Percentiles rank a stretch among this genome's conserved stretches.
These are phyloP conservation scores for Eulithis prunata DNA, from an alignment of 2,888 invertebrate species.

Conservation along the genomic window DNA sequence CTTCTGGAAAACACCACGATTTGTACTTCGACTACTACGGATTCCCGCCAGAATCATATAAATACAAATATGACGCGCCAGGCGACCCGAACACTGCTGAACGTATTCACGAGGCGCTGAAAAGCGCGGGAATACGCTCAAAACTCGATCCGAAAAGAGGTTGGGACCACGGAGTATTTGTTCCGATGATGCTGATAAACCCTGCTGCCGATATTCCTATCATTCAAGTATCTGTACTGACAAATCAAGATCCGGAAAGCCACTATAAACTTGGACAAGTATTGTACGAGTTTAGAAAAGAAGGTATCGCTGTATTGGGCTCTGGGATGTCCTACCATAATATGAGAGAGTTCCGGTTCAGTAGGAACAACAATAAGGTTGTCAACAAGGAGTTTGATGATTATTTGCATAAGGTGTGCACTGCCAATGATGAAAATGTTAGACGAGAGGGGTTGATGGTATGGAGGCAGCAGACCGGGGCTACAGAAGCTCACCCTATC, in stretches of 20 bases:
- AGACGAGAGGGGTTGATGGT: conserved; percentile 57
- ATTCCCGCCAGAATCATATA: conserved; percentile 75
- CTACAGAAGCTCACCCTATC: conserved; percentile 70
- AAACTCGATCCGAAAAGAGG: conserved; percentile 71
- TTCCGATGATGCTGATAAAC: conserved; percentile 78
- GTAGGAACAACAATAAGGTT: conserved; percentile 51
- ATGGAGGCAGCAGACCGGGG: conserved; percentile 69
- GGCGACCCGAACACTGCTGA: conserved; percentile 70
- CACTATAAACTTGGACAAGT: conserved; percentile 72
- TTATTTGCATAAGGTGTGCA: conserved; percentile 67
- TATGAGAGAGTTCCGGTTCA: conserved; percentile 69
- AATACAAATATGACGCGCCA: conserved; percentile 73
- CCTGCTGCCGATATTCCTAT: conserved; percentile 75
- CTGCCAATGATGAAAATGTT: conserved; percentile 57
- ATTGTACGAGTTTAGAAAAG: conserved; percentile 67
- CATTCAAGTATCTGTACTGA: conserved; percentile 71
- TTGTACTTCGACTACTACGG: conserved; percentile 79
- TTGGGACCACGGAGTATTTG: conserved; percentile 81
- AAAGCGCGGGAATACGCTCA: conserved; percentile 66
- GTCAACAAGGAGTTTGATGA: conserved; percentile 74
- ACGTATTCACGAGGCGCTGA: conserved; percentile 61
- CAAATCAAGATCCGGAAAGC: conserved; percentile 65
- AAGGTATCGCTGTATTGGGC: conserved; percentile 72
- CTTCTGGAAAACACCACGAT: conserved; percentile 70
- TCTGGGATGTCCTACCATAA: conserved; percentile 81